Evolutionary conservation across 2,113 vertebrate genomes (phyloP).

Genomic region (Phalacrocorax pelagicus): DNA sequence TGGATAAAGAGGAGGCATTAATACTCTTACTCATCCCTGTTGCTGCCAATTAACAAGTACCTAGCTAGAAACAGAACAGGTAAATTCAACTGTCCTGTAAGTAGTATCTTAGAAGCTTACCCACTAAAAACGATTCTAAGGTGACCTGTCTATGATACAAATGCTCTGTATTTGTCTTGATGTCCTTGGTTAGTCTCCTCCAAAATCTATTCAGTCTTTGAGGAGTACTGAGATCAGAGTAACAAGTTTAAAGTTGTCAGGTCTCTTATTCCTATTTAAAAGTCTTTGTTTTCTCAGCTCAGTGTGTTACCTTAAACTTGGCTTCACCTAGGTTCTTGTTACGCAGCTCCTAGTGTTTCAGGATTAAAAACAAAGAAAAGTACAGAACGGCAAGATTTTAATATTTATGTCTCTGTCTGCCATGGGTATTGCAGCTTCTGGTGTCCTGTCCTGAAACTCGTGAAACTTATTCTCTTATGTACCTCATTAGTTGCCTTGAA

Average conservation of each 20-base stretch:
- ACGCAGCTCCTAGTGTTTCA: not conserved
- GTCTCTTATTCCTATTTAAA: not conserved
- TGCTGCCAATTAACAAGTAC: not conserved
- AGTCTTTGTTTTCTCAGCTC: not conserved
- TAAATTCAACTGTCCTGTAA: not conserved
- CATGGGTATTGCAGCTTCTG: not conserved
- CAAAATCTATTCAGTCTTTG: not conserved
- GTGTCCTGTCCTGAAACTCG: not conserved
- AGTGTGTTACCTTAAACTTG: not conserved
- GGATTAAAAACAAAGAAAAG: not conserved
- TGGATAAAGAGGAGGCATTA: not conserved
- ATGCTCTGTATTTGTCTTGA: not conserved
- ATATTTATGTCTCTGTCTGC: not conserved
- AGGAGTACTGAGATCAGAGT: not conserved
- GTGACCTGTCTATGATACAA: not conserved
- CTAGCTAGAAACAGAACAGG: not conserved
- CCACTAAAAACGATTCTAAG: not conserved
- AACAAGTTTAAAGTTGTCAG: not conserved
- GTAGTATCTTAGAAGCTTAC: not conserved
- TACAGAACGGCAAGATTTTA: not conserved
- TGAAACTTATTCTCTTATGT: not conserved
- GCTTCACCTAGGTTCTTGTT: not conserved
- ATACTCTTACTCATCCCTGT: not conserved
- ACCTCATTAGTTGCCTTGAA: not conserved
- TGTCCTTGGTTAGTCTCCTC: not conserved